phyloP scores from a whole-genome alignment of 1,140 invertebrate genomes.

The Anoplolepis gracilipes region DNA sequence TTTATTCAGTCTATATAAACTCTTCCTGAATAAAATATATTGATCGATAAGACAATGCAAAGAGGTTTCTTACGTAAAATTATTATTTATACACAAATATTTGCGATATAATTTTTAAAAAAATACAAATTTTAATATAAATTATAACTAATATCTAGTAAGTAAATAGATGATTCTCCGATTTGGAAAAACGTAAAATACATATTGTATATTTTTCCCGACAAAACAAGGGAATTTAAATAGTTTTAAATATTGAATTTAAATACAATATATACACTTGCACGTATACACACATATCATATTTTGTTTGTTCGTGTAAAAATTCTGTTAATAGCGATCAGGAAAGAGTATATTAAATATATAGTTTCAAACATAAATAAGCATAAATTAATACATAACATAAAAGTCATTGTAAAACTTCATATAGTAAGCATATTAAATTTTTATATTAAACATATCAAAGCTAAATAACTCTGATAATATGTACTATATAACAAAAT shows the following conservation, averaged over 20 bases:
- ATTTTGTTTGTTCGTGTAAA: not conserved
- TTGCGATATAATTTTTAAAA: not conserved
- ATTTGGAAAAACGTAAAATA: not conserved
- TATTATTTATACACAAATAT: too few species aligned
- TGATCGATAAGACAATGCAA: too few species aligned
- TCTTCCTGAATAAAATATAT: too few species aligned
- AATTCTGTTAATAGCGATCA: not conserved
- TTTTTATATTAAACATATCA: not conserved
- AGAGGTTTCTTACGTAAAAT: too few species aligned
- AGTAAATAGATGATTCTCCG: not conserved
- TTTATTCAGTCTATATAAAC: too few species aligned
- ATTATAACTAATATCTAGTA: not conserved
- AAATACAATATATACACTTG: not conserved
- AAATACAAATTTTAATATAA: not conserved
- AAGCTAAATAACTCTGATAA: not conserved
- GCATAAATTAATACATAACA: not conserved
- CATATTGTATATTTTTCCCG: not conserved
- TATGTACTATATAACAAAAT: not conserved
- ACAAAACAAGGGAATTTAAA: not conserved
- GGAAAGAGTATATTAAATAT: not conserved
- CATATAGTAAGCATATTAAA: not conserved
- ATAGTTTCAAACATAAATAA: not conserved
- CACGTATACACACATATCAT: too few species aligned
- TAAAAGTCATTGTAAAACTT: not conserved
- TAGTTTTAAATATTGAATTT: constrained; percentile 25